A percentile compares a stretch with the other conserved stretches of the same genome.
phyloP scores from a whole-genome alignment of 2,888 invertebrate genomes.

The Ormyrus nitidulus region DNA sequence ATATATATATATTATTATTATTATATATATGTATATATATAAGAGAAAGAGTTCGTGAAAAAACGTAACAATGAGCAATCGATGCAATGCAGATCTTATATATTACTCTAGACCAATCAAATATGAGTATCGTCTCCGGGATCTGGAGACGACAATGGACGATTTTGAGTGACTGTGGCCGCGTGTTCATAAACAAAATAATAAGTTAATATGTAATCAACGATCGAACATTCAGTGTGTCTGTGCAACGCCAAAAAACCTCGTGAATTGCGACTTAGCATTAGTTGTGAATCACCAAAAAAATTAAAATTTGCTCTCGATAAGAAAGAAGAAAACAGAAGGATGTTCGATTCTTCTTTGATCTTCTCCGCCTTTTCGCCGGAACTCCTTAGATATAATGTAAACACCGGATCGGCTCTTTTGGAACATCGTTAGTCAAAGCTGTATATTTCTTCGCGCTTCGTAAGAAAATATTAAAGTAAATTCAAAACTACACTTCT shows the following conservation, averaged over 20 bases:
- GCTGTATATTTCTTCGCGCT: conserved; percentile 60
- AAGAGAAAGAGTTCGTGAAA: conserved; percentile 32
- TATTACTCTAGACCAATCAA: conserved; percentile 64
- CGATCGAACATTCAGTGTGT: conserved; percentile 60
- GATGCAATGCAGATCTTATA: conserved; percentile 49
- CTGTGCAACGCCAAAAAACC: conserved; percentile 58
- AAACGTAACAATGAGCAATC: conserved; percentile 51
- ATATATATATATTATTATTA: conserved; percentile 36
- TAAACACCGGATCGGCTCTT: conserved; percentile 53
- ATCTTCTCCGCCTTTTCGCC: conserved; percentile 55
- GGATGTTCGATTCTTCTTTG: conserved; percentile 45
- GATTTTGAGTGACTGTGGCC: conserved; percentile 67
- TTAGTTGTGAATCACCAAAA: conserved; percentile 28
- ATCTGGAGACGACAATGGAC: conserved; percentile 57
- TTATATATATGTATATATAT: conserved; percentile 9
- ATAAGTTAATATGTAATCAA: conserved; percentile 58
- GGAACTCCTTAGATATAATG: conserved; percentile 49
- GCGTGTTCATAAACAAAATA: conserved; percentile 69
- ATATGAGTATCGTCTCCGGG: conserved; percentile 56
- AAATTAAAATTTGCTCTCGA: conserved; percentile 25
- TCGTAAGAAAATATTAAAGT: conserved; percentile 54
- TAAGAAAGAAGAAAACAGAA: conserved; percentile 39
- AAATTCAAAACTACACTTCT: conserved; percentile 45
- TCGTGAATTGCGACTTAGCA: conserved; percentile 40
- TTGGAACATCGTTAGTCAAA: conserved; percentile 56